Evolutionary conservation across 2,888 invertebrate genomes (phyloP).

Genomic region (Coelogynopora nodosa): DNA sequence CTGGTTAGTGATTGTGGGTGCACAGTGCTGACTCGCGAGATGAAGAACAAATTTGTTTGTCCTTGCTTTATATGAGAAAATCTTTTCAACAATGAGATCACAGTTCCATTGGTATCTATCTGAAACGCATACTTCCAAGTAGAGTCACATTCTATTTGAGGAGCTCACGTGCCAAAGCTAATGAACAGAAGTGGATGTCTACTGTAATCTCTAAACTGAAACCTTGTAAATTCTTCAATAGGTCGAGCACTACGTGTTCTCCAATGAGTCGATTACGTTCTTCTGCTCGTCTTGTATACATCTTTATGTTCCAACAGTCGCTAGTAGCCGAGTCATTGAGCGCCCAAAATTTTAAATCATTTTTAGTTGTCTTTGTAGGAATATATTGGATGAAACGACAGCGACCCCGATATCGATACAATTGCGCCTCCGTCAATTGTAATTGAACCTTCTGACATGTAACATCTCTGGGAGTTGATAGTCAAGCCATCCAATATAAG

Average conservation of each 20-base stretch:
- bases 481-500: conserved; percentile 11
- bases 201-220: conserved; percentile 26
- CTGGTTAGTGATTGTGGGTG: not conserved
- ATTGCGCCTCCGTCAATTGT: conserved; percentile 6
- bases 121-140: conserved; percentile 16
- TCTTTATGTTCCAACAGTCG: conserved; percentile 31
- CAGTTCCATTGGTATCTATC: conserved; percentile 18
- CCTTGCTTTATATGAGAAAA: conserved; percentile 3
- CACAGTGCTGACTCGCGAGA: not conserved
- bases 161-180: conserved; percentile 17
- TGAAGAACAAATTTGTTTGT: not conserved
- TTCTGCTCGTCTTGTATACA: no score
- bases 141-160: not conserved
- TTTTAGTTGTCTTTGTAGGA: not conserved
- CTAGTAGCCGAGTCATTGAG: not conserved
- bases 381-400: conserved; percentile 1
- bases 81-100: not conserved
- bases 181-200: conserved; percentile 33
- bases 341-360: not conserved
- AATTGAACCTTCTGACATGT: not conserved
- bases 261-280: not conserved
- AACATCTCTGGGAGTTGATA: not conserved
- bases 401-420: not conserved
- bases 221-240: not conserved
- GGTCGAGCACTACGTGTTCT: conserved; percentile 21